Percentiles rank a stretch among this genome's conserved stretches.
Conservation (phyloP, 2,113 vertebrate genomes). For the Dolichotis patagonum region DNA sequence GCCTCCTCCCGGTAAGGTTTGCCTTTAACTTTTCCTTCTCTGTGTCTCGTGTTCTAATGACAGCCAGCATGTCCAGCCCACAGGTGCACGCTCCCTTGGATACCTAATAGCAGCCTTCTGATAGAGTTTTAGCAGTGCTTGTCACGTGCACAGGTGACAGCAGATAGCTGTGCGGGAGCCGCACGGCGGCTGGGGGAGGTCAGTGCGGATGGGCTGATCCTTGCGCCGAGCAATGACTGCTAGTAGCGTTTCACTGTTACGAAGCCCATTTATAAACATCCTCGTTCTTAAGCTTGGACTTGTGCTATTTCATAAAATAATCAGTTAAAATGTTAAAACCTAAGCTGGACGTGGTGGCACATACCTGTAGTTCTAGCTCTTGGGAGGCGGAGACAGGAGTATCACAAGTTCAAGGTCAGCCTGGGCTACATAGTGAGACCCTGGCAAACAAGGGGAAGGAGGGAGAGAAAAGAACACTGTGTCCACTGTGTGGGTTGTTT, state of each 20-base stretch:
- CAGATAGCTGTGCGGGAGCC: neutral
- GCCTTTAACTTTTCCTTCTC: neutral
- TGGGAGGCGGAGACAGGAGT: neutral
- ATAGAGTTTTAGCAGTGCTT: neutral
- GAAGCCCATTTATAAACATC: neutral
- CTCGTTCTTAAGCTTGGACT: neutral
- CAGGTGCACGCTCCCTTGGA: neutral
- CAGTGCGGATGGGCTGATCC: fast-evolving
- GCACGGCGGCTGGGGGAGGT: neutral
- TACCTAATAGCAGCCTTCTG: neutral
- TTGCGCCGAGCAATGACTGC: neutral
- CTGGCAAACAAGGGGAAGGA: neutral
- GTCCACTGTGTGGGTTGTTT: neutral
- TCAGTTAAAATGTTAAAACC: neutral
- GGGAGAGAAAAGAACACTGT: neutral
- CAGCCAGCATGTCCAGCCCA: neutral
- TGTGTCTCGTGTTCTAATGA: neutral
- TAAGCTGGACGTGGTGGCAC: neutral
- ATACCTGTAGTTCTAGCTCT: neutral
- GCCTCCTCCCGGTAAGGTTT: neutral
- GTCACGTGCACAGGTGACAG: neutral
- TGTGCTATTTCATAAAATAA: neutral
- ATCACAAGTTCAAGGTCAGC: neutral
- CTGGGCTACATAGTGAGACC: neutral
- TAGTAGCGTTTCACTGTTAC: neutral